Conservation (phyloP, 1,140 invertebrate genomes). For the Maconellicoccus hirsutus region DNA sequence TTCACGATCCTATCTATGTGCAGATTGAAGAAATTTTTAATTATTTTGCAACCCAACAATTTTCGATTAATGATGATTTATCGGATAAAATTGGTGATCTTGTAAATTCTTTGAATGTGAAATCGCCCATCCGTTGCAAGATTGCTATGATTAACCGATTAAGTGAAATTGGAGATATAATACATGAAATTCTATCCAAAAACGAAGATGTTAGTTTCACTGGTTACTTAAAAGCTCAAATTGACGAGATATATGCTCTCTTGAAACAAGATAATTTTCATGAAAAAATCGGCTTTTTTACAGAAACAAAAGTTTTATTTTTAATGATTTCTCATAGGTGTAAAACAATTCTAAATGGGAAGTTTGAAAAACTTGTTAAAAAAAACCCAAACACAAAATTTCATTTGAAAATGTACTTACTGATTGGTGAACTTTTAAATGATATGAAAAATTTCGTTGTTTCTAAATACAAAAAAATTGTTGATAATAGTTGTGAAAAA, state of each 20-base stretch:
- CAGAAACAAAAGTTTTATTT: background rate
- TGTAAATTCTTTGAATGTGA: background rate
- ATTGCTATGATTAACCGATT: background rate
- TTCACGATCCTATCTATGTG: background rate
- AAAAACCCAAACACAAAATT: background rate
- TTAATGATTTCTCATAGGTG: background rate
- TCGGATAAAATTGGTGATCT: background rate
- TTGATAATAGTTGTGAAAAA: background rate
- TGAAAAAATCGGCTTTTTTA: background rate
- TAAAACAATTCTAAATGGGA: background rate
- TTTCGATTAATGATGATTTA: background rate
- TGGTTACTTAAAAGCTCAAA: background rate
- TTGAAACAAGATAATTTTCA: background rate
- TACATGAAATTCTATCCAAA: background rate
- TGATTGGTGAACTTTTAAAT: background rate
- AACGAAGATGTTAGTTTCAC: background rate
- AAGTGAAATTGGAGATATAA: background rate
- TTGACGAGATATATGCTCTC: background rate
- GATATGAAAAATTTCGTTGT: background rate
- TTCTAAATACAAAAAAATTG: background rate
- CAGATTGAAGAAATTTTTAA: background rate
- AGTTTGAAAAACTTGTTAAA: background rate
- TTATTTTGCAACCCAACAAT: background rate
- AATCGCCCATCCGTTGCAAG: background rate
- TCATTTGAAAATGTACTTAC: background rate